Evolutionary conservation across 2,888 invertebrate genomes (phyloP).

Genomic region (Caenorhabditis zanzibari): DNA sequence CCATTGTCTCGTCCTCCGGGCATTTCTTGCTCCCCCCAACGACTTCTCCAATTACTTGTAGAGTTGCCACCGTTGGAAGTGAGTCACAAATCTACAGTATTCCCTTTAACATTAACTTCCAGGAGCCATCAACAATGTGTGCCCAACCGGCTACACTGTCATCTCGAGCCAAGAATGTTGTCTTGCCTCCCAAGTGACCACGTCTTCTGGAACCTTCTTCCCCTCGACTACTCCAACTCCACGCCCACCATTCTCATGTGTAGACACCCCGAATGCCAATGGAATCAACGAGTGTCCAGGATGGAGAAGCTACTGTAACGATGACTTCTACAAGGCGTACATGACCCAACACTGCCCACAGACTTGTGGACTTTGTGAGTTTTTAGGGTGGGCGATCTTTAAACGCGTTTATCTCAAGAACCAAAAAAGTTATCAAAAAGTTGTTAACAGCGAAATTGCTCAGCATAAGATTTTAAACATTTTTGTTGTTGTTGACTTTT

Average conservation of each 20-base stretch:
- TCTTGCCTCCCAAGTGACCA: neutral
- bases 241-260: neutral
- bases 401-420: no score
- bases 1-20: neutral
- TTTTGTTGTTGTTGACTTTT: no score
- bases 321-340: neutral
- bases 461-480: no score
- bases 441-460: no score
- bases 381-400: neutral
- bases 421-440: no score
- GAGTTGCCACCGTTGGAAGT: slow-evolving; percentile 5
- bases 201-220: neutral
- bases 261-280: neutral
- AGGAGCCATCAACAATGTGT: neutral
- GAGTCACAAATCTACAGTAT: no score
- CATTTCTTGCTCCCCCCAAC: neutral
- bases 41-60: neutral
- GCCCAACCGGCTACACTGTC: neutral
- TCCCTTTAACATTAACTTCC: neutral
- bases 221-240: neutral
- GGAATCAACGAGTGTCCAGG: slow-evolving; percentile 9
- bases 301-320: slow-evolving; percentile 8
- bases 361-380: slow-evolving; percentile 19
- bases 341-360: slow-evolving; percentile 2
- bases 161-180: neutral